These are phyloP conservation scores for Leptinotarsa defecta DNA, from an alignment of 1,140 invertebrate genomes.

Conservation along the genomic window DNA sequence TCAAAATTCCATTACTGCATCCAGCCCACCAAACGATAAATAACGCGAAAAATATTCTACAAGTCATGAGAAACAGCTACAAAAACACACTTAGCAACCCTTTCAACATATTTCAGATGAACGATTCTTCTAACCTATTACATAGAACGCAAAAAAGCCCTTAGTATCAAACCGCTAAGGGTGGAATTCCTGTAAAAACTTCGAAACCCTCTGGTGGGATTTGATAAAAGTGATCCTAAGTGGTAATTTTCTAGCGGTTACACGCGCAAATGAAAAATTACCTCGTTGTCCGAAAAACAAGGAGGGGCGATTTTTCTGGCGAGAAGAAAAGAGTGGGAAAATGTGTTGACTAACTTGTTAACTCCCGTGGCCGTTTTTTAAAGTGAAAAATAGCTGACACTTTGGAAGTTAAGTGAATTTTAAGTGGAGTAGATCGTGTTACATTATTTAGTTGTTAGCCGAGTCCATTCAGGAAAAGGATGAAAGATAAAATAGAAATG, in stretches of 20 bases:
- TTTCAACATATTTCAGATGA: constrained; percentile 42
- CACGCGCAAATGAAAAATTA: constrained; percentile 45
- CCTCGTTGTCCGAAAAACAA: constrained; percentile 32
- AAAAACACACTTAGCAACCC: constrained; percentile 41
- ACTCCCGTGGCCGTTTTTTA: constrained; percentile 32
- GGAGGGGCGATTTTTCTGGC: constrained; percentile 17
- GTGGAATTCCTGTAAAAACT: constrained; percentile 29
- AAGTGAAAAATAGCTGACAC: constrained; percentile 42
- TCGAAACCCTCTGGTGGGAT: constrained; percentile 32
- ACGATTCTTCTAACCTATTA: constrained; percentile 32
- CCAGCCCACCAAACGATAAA: constrained; percentile 6
- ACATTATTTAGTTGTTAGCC: constrained; percentile 36
- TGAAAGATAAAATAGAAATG: not conserved
- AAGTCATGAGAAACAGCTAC: constrained; percentile 31
- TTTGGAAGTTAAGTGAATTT: constrained; percentile 46
- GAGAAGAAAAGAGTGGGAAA: constrained; percentile 13
- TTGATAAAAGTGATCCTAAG: constrained; percentile 47
- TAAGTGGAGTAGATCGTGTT: constrained; percentile 40
- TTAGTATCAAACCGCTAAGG: constrained; percentile 21
- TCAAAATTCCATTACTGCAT: not conserved
- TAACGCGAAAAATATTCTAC: constrained; percentile 24
- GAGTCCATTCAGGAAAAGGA: not conserved
- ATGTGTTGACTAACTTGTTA: constrained; percentile 21
- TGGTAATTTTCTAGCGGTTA: constrained; percentile 47
- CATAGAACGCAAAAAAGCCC: constrained; percentile 22